Evolutionary conservation across 2,113 vertebrate genomes (phyloP).

Genomic region (Enhydra lutris): DNA sequence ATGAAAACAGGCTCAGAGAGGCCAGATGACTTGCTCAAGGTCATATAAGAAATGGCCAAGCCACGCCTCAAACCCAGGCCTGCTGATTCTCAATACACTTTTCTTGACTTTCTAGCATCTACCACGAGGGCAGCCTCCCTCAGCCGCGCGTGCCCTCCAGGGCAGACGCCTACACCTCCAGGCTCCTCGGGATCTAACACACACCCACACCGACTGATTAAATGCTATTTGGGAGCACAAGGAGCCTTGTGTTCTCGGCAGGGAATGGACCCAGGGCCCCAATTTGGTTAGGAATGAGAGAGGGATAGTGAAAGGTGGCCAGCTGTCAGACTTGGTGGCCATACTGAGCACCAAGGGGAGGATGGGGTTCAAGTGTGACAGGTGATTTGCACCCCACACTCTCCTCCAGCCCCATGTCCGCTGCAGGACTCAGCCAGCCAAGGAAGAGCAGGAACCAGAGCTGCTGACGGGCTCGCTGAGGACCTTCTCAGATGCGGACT

Average conservation of each 20-base stretch:
- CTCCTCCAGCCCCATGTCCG: not conserved
- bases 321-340: not conserved
- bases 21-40: not conserved
- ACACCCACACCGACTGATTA: not conserved
- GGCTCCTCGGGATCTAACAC: too few species aligned
- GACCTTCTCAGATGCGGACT: not conserved
- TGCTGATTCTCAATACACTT: not conserved
- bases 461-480: not conserved
- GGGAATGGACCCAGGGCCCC: too few species aligned
- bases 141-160: rapidly evolving
- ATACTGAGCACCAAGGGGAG: not conserved
- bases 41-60: not conserved
- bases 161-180: not conserved
- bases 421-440: rapidly evolving
- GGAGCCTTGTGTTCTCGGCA: not conserved
- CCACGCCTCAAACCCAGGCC: not conserved
- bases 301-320: not conserved
- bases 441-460: not conserved
- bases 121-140: too few species aligned
- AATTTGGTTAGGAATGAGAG: not conserved
- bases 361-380: not conserved
- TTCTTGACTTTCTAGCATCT: not conserved
- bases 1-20: not conserved
- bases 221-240: not conserved
- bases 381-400: not conserved